Conservation (phyloP, 1,140 invertebrate species). For the Marisa cornuarietis region DNA sequence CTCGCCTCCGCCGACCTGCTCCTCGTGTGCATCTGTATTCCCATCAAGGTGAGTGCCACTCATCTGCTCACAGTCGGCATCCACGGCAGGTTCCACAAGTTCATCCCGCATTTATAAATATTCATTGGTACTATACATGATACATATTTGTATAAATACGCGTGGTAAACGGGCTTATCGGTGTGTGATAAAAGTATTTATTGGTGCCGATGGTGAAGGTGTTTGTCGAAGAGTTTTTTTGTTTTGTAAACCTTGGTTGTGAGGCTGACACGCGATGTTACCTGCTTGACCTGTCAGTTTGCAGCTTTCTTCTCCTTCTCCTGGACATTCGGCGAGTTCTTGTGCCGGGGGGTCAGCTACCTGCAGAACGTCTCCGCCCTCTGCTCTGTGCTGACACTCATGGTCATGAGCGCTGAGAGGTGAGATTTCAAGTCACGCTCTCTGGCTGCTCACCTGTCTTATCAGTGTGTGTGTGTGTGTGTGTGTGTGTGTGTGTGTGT, state of each 20-base stretch:
- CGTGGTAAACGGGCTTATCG: no score
- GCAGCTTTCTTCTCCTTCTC: constrained; percentile 80
- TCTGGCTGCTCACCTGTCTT: no score
- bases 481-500: constrained; percentile 1
- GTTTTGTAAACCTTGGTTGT: no score
- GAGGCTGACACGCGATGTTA: neutral
- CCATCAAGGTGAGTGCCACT: constrained; percentile 74
- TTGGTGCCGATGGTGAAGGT: no score
- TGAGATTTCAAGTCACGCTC: constrained; percentile 56
- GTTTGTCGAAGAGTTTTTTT: no score
- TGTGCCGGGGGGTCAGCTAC: constrained; percentile 81
- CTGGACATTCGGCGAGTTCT: constrained; percentile 77
- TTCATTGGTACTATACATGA: no score
- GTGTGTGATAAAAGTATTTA: no score
- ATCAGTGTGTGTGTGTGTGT: neutral
- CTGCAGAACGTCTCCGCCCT: constrained; percentile 80
- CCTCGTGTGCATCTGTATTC: constrained; percentile 79
- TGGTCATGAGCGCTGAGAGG: constrained; percentile 83
- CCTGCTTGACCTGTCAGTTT: constrained; percentile 69
- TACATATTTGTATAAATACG: no score
- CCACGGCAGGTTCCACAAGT: no score
- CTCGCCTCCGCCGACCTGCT: constrained; percentile 79
- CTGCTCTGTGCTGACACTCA: constrained; percentile 80
- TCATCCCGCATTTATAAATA: no score
- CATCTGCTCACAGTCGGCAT: no score